Evolutionary conservation across 1,140 invertebrate genomes (phyloP), one percentile per base, ranked within the genome.

Genomic region (Triops cancriformis): DNA sequence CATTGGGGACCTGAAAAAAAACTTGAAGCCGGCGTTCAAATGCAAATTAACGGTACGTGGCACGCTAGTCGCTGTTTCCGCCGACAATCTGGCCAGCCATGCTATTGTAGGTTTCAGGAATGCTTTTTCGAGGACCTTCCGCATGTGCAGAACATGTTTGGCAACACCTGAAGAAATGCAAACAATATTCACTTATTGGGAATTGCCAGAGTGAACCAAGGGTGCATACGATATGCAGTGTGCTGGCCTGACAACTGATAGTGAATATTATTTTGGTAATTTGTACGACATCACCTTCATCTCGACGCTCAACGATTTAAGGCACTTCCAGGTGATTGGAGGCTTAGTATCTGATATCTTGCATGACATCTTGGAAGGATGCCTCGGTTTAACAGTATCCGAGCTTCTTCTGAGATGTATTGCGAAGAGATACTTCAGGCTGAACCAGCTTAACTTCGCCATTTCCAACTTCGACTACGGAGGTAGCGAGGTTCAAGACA

Each of bases 311-410:
- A 78, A 78, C n/a, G 73, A 76, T 6, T n/a, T 78, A 3, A 42
- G 18, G 10, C 18, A 18, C 18, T 78, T 78, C 28, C 77, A 78
- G 9, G 64, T 72, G 5, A 37, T 73, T 7, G 41, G 11, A 37
- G 73, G 73, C 5, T 42, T 78, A 23, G 18, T 37, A 2, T 42
- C 42, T 4, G 77, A 78, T 76, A 5, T 27, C 10, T 75, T 78
- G 73, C 77, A 78, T 41, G 77, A 78, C 26, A 18, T 73, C 5
- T 45, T 78, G 14, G 77, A 78, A 78, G 77, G 77, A 11, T 43
- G 75, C 41, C 10, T 78, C 26, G 31, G 37, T 37, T 26, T 51
- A n/a, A 72, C 64, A 14, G 43, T 45, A 11, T 64, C 45, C 14
- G 64, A 77, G 31, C 23, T 77, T 27, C 18, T 77, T 23, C 23